Conservation (phyloP, 2,797 vertebrate genomes). For the Coilia nasus region DNA sequence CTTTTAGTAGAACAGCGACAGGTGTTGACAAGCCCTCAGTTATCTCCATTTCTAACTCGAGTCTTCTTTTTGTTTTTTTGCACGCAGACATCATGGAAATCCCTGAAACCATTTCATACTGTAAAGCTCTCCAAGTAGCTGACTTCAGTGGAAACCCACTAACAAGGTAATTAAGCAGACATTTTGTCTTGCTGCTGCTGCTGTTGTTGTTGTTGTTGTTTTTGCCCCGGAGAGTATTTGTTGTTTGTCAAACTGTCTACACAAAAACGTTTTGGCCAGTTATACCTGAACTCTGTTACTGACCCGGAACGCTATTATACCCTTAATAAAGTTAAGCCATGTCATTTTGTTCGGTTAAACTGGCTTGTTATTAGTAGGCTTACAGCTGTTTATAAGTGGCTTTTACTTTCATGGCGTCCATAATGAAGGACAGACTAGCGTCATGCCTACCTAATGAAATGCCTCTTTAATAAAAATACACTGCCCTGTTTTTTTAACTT, state of each 20-base stretch:
- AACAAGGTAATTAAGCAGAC: slow-evolving; percentile 81
- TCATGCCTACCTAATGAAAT: neutral
- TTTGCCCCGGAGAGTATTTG: neutral
- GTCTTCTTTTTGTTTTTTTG: slow-evolving; percentile 37
- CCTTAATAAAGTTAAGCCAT: neutral
- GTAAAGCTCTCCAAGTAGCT: slow-evolving; percentile 95
- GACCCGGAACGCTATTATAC: neutral
- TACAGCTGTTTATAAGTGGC: neutral
- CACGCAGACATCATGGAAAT: slow-evolving; percentile 93
- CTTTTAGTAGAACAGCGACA: too few relatives aligned
- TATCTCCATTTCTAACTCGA: neutral
- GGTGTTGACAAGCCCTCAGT: neutral
- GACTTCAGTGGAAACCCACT: slow-evolving; percentile 99
- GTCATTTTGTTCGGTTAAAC: neutral
- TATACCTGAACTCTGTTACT: neutral
- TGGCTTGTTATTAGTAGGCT: neutral
- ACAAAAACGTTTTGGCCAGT: neutral
- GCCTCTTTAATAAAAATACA: neutral
- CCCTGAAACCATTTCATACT: slow-evolving; percentile 96
- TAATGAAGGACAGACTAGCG: neutral
- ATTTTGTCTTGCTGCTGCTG: neutral
- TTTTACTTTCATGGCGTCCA: neutral
- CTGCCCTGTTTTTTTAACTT: neutral
- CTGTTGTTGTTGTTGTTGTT: neutral
- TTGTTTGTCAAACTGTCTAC: neutral